Evolutionary conservation across 37 sponge, comb jelly and placozoan species (phyloP).

Genomic region (Chondrosia reniformis): DNA sequence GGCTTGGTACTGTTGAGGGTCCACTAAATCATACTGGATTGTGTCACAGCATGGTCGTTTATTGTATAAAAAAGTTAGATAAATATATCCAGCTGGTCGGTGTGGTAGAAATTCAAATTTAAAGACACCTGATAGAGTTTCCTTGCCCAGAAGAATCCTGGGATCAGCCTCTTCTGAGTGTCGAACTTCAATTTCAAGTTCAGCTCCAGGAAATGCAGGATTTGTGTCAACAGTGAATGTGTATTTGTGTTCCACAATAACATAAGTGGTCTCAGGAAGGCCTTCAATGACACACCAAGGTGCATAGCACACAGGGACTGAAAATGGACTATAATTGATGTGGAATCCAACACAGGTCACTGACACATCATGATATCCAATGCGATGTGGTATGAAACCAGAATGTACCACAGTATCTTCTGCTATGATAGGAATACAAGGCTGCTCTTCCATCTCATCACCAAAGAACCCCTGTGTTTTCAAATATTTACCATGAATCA

Average conservation of each 20-base stretch:
- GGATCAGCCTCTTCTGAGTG: conserved; percentile 16
- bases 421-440: conserved; percentile 15
- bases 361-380: conserved; percentile 57
- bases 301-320: conserved; percentile 29
- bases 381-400: conserved; percentile 52
- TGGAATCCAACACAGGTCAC: conserved; percentile 52
- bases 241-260: conserved; percentile 28
- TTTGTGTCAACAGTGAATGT: conserved; percentile 49
- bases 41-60: conserved; percentile 11
- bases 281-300: conserved; percentile 40
- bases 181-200: not conserved
- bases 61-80: conserved; percentile 9
- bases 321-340: conserved; percentile 66
- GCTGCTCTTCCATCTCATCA: conserved; percentile 37
- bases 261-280: not conserved
- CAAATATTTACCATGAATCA: conserved; percentile 27
- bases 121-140: not conserved
- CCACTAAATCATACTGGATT: conserved; percentile 7
- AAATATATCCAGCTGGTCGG: conserved; percentile 11
- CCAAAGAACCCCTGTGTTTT: conserved; percentile 22
- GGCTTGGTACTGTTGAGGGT: conserved; percentile 6
- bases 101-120: not conserved
- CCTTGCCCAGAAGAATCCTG: not conserved
- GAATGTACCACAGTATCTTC: conserved; percentile 26
- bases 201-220: conserved; percentile 27